phyloP scores from a whole-genome alignment of 2,888 invertebrate genomes.

The Eutolmus rufibarbis region DNA sequence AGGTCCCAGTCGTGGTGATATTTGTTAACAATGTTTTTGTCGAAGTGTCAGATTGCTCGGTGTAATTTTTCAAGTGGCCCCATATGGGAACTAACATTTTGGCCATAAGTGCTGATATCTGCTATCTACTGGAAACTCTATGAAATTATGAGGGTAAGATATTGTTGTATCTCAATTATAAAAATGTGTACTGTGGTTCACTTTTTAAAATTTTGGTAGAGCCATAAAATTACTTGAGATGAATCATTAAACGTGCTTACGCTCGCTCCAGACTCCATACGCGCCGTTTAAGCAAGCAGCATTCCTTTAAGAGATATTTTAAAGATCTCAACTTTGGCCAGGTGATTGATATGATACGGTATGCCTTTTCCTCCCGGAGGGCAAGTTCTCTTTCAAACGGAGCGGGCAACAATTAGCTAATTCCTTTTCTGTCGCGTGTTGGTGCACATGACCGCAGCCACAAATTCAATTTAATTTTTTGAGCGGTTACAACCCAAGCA shows the following conservation, averaged over 20 bases:
- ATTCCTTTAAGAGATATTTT: not conserved
- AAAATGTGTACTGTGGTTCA: too few relatives aligned
- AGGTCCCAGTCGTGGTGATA: constrained; percentile 35
- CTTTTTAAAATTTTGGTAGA: not conserved
- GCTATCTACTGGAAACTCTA: not conserved
- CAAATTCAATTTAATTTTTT: constrained; percentile 27
- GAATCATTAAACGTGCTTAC: not conserved
- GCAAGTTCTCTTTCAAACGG: not conserved
- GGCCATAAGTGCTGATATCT: not conserved
- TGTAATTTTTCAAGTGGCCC: constrained; percentile 33
- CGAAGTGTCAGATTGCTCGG: constrained; percentile 43
- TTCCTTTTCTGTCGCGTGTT: not conserved
- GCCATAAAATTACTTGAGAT: not conserved
- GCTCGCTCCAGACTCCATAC: not conserved
- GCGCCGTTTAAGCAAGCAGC: not conserved
- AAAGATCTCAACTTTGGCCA: not conserved
- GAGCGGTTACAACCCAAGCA: not conserved
- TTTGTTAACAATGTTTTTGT: constrained; percentile 46
- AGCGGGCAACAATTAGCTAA: not conserved
- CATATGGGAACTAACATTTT: not conserved
- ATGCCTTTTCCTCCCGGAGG: not conserved
- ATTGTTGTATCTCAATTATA: not conserved
- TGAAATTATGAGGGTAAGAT: not conserved
- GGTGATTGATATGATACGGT: constrained; percentile 7
- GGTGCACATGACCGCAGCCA: constrained; percentile 2